Evolutionary conservation across 2,113 vertebrate genomes (phyloP).

Genomic region (Hippolais icterina): DNA sequence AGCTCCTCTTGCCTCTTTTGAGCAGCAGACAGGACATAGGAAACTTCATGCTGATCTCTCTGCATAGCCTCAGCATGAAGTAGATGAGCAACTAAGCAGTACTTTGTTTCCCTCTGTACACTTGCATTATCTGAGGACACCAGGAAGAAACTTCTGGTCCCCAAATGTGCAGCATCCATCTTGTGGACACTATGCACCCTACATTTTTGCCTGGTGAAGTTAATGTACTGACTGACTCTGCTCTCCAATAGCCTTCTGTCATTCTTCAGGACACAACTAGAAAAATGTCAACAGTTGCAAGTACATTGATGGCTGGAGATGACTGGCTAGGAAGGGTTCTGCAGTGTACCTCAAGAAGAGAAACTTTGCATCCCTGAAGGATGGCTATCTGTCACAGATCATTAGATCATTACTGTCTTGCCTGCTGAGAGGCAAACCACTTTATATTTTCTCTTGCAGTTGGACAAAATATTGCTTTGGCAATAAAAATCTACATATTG

Average conservation of each 20-base stretch:
- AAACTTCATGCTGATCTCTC: not conserved
- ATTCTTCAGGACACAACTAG: not conserved
- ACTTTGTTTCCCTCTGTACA: not conserved
- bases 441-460: not conserved
- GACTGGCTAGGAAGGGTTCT: not conserved
- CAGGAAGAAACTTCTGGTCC: not conserved
- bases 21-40: not conserved
- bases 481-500: not conserved
- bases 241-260: not conserved
- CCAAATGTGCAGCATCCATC: not conserved
- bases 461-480: not conserved
- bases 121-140: not conserved
- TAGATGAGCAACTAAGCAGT: not conserved
- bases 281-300: not conserved
- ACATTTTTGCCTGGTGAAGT: fast-evolving
- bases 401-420: not conserved
- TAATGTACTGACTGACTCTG: not conserved
- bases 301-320: not conserved
- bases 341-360: not conserved
- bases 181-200: not conserved
- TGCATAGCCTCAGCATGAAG: not conserved
- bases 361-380: not conserved
- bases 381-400: not conserved
- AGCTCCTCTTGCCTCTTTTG: not conserved
- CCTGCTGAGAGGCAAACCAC: not conserved